Evolutionary conservation across 2,113 vertebrate genomes (phyloP).

Genomic region (Tricholaema leucomelas): DNA sequence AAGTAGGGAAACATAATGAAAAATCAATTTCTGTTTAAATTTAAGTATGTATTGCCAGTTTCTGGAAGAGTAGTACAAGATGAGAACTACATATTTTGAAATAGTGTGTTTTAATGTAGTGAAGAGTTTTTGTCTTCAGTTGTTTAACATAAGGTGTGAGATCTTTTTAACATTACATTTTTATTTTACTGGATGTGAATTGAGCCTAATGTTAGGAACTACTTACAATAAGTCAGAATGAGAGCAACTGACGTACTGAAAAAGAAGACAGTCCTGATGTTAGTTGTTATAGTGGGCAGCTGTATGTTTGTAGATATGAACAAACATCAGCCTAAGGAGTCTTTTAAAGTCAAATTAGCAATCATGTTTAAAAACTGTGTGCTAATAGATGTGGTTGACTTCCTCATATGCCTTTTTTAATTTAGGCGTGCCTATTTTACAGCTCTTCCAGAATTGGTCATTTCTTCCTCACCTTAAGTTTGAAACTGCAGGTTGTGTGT

Average conservation of each 20-base stretch:
- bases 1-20: constrained; percentile 82
- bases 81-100: background rate
- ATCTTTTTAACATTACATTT: background rate
- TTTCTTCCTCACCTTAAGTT: background rate
- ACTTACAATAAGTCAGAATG: background rate
- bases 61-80: background rate
- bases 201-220: background rate
- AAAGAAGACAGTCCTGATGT: background rate
- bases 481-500: background rate
- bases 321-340: background rate
- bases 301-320: background rate
- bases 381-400: background rate
- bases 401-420: background rate
- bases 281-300: background rate
- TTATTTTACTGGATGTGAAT: background rate
- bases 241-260: background rate
- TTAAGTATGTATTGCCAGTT: background rate
- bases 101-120: background rate
- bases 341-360: background rate
- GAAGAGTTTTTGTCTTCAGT: background rate
- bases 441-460: background rate
- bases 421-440: background rate
- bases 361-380: background rate
- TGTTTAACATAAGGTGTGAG: background rate
- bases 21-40: constrained; percentile 70